Percentiles rank a stretch among this genome's conserved stretches.
These are phyloP conservation scores for Diorhabda elongata DNA, from an alignment of 1,140 invertebrate genomes.

Conservation along the genomic window DNA sequence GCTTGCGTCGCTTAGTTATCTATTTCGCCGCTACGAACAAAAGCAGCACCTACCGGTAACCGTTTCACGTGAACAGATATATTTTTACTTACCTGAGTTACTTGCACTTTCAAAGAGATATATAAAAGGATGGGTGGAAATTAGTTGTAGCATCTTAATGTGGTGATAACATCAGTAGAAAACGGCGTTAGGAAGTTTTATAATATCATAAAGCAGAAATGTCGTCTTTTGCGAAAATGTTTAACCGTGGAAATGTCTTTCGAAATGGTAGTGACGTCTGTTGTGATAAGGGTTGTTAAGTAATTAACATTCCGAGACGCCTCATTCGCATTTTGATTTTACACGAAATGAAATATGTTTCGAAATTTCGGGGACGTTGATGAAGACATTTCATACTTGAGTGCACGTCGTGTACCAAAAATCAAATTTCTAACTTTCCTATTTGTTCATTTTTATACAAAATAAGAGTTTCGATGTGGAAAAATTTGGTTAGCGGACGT, in stretches of 20 bases:
- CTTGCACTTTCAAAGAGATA: constrained; percentile 15
- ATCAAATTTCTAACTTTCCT: too few species aligned
- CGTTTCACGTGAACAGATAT: not conserved
- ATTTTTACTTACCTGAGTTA: constrained; percentile 18
- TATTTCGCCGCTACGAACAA: not conserved
- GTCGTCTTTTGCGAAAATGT: not conserved
- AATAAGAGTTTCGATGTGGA: too few species aligned
- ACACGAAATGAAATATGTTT: constrained; percentile 3
- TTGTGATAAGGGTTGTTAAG: constrained; percentile 8
- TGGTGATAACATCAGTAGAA: constrained; percentile 10
- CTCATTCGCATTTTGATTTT: not conserved
- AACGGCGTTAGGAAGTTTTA: not conserved
- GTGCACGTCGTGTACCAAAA: too few species aligned
- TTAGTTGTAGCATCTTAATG: constrained; percentile 17
- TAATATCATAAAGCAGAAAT: constrained; percentile 1
- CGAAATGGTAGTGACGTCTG: constrained; percentile 6
- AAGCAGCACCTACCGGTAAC: constrained; percentile 32
- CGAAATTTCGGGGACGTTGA: not conserved
- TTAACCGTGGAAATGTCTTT: not conserved
- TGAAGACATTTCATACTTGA: not conserved
- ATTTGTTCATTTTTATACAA: too few species aligned
- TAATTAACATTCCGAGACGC: not conserved
- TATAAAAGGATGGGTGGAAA: constrained; percentile 18
- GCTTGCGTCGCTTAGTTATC: constrained; percentile 34
- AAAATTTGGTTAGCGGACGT: too few species aligned